Base-by-base conservation (phyloP, 2,888 invertebrate genomes). In the Polyommatus icarus region DNA sequence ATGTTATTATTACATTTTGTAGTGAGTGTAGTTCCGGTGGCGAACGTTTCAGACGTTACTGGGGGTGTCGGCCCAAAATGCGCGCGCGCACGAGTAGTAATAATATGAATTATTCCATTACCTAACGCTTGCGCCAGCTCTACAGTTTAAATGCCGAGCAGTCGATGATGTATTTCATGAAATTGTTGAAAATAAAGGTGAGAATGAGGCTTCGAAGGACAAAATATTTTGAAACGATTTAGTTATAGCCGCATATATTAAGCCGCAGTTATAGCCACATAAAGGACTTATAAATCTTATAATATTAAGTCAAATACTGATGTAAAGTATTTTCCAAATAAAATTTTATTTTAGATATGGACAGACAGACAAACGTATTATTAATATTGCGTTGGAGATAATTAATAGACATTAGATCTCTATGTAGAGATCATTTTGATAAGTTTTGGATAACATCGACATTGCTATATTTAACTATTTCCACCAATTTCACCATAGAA, bases 31-130 rank as follows among this genome's bases (percentile, higher is more conserved):
- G 24, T 61, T 24, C 61, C 8, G 4, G n/a, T 32, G 67, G 29
- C 29, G 67, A 20, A 24, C 24, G 61, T 20, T 61, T 61, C 10
- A 61, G 61, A 61, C 61, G 61, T 61, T 24, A 61, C 24, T 20
- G 12, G 24, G 61, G 24, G 24, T 20, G 61, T 61, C 29, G 67
- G 32, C 18, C 29, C 12, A 24, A 67, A 1, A 67, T 67, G 61
- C 29, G 61, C 61, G 24, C 67, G 18, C 29, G 18, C 6, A 32
- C 4, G 1, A 29, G 24, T 24, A 24, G 1, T 29, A 67, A 67
- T 32, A 67, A 15, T 29, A 32, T 29, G 67, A 67, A 67, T 67
- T 67, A 32, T 67, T 67, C 67, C 67, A 18, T 67, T 67, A 67
- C 67, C 29, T 32, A 67, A 67, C 29, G 12, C 29, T 67, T 67